Conservation (phyloP, 1,140 invertebrate genomes). For the Orussus abietinus region DNA sequence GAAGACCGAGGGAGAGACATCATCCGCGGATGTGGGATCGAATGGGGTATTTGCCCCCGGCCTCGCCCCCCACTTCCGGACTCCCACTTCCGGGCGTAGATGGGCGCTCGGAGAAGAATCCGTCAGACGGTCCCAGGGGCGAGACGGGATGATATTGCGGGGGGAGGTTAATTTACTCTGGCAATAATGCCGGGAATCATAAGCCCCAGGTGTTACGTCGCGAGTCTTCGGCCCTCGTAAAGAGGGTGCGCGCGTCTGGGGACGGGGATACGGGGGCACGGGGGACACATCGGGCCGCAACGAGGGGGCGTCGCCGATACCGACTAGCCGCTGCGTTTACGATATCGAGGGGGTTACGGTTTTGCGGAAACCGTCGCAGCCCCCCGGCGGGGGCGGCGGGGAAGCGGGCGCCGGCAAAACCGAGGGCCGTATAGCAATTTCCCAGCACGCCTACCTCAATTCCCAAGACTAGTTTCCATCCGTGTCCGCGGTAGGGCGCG, state of each 20-base stretch:
- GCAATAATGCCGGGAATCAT: conserved; percentile 39
- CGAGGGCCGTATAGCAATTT: conserved; percentile 31
- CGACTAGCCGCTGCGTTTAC: too few species aligned
- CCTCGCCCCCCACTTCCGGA: too few species aligned
- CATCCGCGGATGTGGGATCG: too few species aligned
- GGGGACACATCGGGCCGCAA: neutral
- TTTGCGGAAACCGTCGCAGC: neutral
- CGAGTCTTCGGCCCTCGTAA: conserved; percentile 40
- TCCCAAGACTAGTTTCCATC: conserved; percentile 41
- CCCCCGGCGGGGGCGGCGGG: conserved; percentile 11
- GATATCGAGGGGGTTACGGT: too few species aligned
- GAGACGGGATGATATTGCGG: conserved; percentile 22
- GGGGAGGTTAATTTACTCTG: conserved; percentile 34
- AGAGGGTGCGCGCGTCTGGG: conserved; percentile 28
- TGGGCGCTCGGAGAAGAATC: too few species aligned
- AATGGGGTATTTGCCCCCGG: too few species aligned
- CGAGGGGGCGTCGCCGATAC: too few species aligned
- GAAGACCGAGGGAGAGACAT: too few species aligned
- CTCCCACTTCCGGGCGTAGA: too few species aligned
- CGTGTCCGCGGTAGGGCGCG: conserved; percentile 21
- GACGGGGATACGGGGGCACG: conserved; percentile 4
- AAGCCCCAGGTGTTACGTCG: conserved; percentile 38
- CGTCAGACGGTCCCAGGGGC: too few species aligned
- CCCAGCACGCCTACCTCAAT: conserved; percentile 32
- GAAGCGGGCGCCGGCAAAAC: conserved; percentile 18